Evolutionary conservation across 2,888 invertebrate species (phyloP), one percentile per base, ranked within the genome.

Genomic region (Scaptodrosophila latifasciaeformis): DNA sequence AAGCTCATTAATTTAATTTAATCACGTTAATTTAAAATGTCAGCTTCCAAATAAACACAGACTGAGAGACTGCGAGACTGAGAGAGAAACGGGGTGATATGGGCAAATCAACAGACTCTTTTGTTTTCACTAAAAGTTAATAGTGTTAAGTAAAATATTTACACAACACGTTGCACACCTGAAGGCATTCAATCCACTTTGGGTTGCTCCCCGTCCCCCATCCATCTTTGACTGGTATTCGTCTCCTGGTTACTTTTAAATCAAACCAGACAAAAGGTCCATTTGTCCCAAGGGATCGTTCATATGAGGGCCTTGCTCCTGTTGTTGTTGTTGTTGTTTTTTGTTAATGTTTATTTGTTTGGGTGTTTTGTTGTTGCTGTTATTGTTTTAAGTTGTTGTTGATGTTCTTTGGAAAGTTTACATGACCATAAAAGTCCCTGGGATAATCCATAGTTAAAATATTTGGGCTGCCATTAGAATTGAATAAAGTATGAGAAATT

Each of bases 71-170:
- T 29, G 21, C 15, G 15, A 39, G 27, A 37, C 21, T 49, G 7
- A n/a, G n/a, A 31, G 21, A 18, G 15, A 39, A 24, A 37, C 21
- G 51, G 7, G n/a, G n/a, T n/a, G n/a, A n/a, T n/a, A n/a, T n/a
- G n/a, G n/a, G n/a, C n/a, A n/a, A n/a, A n/a, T n/a, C n/a, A 12
- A 34, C 34, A 34, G 15, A 45, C 49, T 19, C 57, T 54, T 65
- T 72, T 70, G 64, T 63, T 69, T 66, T 70, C 72, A 69, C 44
- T 72, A 62, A 76, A 67, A 67, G 77, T 72, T 64, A 71, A 82
- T 76, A 69, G 81, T 77, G 72, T 52, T 69, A 66, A 59, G 44
- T 60, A 65, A 70, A 81, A 81, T 82, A 76, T 80, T 82, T 74
- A 69, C 72, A 68, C 82, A 77, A 63, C 65, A 61, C 65, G 70